Evolutionary conservation across 1,140 invertebrate species (phyloP).

Genomic region (Temnothorax nylanderi): DNA sequence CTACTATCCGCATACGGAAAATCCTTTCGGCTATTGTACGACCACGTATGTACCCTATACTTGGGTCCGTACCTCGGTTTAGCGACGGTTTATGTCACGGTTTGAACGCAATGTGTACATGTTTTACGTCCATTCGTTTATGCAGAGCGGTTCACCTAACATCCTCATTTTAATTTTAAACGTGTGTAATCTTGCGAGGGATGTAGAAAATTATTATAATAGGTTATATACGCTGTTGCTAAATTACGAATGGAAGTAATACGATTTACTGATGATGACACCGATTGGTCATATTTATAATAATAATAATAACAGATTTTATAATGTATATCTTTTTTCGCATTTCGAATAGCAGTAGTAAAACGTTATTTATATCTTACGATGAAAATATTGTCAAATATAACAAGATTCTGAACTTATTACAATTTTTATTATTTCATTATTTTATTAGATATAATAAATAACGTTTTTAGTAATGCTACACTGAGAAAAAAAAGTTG

Average conservation of each 20-base stretch:
- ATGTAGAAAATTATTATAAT: slow-evolving; percentile 9
- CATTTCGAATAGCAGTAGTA: not conserved
- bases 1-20: slow-evolving; percentile 7
- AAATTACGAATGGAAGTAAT: not conserved
- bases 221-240: too few species aligned
- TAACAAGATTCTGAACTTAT: not conserved
- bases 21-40: slow-evolving; percentile 44
- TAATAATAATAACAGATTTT: not conserved
- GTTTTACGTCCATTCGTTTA: slow-evolving; percentile 25
- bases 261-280: not conserved
- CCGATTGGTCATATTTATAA: not conserved
- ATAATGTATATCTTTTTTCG: not conserved
- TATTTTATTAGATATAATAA: not conserved
- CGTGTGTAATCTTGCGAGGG: not conserved
- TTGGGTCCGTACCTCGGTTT: slow-evolving; percentile 27
- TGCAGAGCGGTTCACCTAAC: not conserved
- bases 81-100: slow-evolving; percentile 32
- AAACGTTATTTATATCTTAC: not conserved
- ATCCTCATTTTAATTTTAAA: slow-evolving; percentile 20
- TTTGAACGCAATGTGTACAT: slow-evolving; percentile 31
- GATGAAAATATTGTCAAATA: not conserved
- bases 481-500: not conserved
- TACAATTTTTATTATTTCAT: not conserved
- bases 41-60: not conserved
- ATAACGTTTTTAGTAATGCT: not conserved